Conservation (phyloP, 1,140 invertebrate genomes). For the Phenacoccus solenopsis region DNA sequence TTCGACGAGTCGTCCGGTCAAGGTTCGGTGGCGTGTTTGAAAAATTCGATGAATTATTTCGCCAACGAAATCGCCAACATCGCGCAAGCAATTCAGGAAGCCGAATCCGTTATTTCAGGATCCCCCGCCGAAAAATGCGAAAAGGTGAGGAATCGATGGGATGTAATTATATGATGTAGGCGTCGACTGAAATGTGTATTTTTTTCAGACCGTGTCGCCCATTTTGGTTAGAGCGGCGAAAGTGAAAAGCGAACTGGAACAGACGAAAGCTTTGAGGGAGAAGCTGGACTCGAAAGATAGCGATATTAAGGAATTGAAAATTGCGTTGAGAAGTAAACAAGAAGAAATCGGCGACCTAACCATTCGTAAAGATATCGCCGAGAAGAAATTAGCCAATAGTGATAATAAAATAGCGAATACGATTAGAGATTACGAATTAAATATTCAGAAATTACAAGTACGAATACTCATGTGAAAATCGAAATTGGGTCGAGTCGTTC, state of each 20-base stretch:
- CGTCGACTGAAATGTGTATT: too few relatives aligned
- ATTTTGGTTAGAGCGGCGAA: conserved; percentile 62
- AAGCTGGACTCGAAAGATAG: conserved; percentile 79
- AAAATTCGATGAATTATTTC: conserved; percentile 25
- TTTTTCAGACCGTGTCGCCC: conserved; percentile 49
- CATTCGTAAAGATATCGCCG: conserved; percentile 78
- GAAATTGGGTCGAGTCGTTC: too few relatives aligned
- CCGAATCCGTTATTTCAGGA: conserved; percentile 38
- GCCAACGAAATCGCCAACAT: conserved; percentile 29
- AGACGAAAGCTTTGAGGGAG: conserved; percentile 62
- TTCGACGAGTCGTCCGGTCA: conserved; percentile 22
- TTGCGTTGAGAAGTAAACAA: conserved; percentile 74
- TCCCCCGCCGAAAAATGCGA: neutral
- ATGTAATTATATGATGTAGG: too few relatives aligned
- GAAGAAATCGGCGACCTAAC: conserved; percentile 90
- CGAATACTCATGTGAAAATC: too few relatives aligned
- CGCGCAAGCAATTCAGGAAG: conserved; percentile 59
- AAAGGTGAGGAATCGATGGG: neutral
- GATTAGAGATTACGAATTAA: conserved; percentile 69
- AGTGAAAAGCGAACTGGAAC: conserved; percentile 78
- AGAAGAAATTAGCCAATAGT: conserved; percentile 65
- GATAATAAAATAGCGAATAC: conserved; percentile 39
- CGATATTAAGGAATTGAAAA: conserved; percentile 75
- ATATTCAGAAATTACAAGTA: conserved; percentile 51
- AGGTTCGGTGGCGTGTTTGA: conserved; percentile 25